Evolutionary conservation across 1,140 invertebrate species (phyloP), one percentile per base, ranked within the genome.

Genomic region (Cydia fagiglandana): DNA sequence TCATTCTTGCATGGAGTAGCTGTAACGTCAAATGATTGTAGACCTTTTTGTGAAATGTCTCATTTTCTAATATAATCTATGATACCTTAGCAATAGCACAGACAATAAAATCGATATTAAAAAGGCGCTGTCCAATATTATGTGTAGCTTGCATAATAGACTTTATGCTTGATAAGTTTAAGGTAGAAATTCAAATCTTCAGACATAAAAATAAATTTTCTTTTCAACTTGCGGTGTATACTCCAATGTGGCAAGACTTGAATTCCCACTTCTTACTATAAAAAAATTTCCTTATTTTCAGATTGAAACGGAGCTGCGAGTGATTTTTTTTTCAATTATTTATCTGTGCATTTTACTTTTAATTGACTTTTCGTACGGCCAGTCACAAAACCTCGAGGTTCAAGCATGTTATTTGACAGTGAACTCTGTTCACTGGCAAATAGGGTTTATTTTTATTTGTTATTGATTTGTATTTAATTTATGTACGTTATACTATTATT

Each of bases 311-410:
- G 73, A 80, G 64, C 79, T 80, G 70, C 75, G 76, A 30, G 77
- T 77, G 76, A 79, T 74, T 78, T 79, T 77, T 75, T 24, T 76
- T 81, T 77, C 78, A 78, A 76, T 80, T 83, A 81, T 82, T 79
- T 81, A 83, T 83, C 81, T 82, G 75, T 84, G 87, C 84, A 88
- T 88, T 88, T 88, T 86, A 81, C 81, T 84, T 84, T 79, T 77
- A 80, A 74, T 70, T 76, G 79, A 75, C 50, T 56, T 56, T 61
- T 24, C 20, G 56, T 24, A 61, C 20, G 56, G 56, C 20, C 56
- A 24, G 56, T 61, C 56, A 24, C 9, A 24, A 61, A 20, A 61
- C 56, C 6, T 17, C 53, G 20, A 24, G 2, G 2, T 53, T 24
- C 17, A 61, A 61, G 56, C 56, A 24, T 5, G 56, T 24, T 61